Evolutionary conservation across 2,113 vertebrate species (phyloP).

Genomic region (Caracal caracal): DNA sequence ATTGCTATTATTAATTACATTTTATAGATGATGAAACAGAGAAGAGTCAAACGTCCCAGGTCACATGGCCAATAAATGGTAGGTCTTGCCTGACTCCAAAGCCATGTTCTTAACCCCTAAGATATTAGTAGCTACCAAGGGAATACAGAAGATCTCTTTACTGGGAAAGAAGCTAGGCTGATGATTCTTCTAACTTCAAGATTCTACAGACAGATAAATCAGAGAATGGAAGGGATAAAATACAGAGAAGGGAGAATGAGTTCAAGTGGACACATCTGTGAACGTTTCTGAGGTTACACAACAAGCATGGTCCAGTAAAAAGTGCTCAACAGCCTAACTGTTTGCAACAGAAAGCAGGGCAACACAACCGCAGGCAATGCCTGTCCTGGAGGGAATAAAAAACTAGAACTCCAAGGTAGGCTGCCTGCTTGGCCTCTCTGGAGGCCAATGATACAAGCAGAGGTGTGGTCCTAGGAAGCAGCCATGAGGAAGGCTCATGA

Average conservation of each 20-base stretch:
- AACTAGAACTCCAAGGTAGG: neutral
- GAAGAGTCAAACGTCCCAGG: neutral
- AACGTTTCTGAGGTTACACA: neutral
- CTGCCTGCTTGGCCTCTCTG: neutral
- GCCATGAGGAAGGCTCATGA: neutral
- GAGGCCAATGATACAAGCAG: neutral
- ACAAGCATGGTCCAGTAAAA: neutral
- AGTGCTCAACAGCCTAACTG: neutral
- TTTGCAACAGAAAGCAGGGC: neutral
- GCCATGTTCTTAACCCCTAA: conserved; percentile 1
- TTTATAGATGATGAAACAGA: conserved; percentile 8
- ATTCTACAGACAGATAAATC: neutral
- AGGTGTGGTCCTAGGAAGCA: neutral
- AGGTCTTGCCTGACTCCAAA: conserved; percentile 38
- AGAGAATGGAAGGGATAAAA: conserved; percentile 1
- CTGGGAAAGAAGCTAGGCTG: neutral
- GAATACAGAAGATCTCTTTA: conserved; percentile 32
- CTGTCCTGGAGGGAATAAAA: neutral
- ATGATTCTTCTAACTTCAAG: conserved; percentile 15
- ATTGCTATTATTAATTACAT: neutral
- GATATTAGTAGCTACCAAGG: neutral
- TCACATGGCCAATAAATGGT: neutral
- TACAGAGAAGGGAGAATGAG: neutral
- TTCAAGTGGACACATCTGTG: neutral
- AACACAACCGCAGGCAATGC: neutral